Conservation (phyloP, 2,888 invertebrate genomes). For the Notodonta ziczac region DNA sequence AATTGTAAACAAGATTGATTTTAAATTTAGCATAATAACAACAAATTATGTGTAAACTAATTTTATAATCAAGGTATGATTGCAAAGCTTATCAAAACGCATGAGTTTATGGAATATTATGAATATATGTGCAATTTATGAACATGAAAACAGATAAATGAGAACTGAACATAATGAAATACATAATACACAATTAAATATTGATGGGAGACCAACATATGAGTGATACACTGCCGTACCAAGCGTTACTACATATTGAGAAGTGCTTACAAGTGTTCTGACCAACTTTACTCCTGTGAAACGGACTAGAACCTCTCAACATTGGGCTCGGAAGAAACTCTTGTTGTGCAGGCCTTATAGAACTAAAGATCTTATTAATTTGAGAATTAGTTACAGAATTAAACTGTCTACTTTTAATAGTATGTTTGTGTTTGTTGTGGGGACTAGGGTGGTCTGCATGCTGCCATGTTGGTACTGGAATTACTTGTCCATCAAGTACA, state of each 20-base stretch:
- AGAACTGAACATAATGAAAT: slow-evolving; percentile 19
- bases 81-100: too few relatives aligned
- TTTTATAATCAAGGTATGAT: too few relatives aligned
- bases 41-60: too few relatives aligned
- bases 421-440: slow-evolving; percentile 30
- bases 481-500: slow-evolving; percentile 68
- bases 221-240: background rate
- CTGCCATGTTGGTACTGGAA: slow-evolving; percentile 72
- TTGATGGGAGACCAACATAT: background rate
- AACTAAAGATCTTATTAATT: slow-evolving; percentile 51
- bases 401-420: slow-evolving; percentile 34
- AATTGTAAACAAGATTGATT: too few relatives aligned
- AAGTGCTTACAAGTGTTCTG: slow-evolving; percentile 46
- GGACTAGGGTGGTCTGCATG: slow-evolving; percentile 48
- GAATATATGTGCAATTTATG: too few relatives aligned
- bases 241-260: background rate
- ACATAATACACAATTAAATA: slow-evolving; percentile 5
- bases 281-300: slow-evolving; percentile 49
- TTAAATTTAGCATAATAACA: too few relatives aligned
- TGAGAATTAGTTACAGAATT: slow-evolving; percentile 46
- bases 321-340: slow-evolving; percentile 48
- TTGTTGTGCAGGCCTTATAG: slow-evolving; percentile 38
- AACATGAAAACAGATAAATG: background rate
- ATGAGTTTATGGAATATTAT: too few relatives aligned
- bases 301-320: slow-evolving; percentile 48